Evolutionary conservation across 2,797 vertebrate species (phyloP).

Genomic region (Coregonus ussuriensis): DNA sequence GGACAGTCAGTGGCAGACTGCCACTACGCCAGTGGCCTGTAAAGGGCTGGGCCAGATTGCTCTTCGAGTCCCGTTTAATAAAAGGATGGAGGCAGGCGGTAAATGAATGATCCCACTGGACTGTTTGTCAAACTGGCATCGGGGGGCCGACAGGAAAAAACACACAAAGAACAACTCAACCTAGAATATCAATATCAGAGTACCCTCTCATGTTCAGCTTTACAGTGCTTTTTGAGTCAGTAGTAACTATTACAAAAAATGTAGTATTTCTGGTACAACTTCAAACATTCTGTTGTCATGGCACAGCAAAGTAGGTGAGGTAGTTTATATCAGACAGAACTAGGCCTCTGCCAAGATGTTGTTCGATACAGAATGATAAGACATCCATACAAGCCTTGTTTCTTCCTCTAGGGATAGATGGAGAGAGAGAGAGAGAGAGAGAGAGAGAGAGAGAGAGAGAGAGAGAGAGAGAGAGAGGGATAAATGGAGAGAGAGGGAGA

Average conservation of each 20-base stretch:
- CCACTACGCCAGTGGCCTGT: constrained; percentile 23
- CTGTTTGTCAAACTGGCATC: background rate
- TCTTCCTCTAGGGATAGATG: background rate
- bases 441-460: background rate
- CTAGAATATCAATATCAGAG: background rate
- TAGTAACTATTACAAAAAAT: background rate
- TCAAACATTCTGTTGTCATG: background rate
- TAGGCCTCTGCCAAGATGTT: background rate
- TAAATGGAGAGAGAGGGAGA: too few species aligned
- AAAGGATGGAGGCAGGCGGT: background rate
- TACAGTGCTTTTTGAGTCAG: background rate
- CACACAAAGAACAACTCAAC: too few species aligned
- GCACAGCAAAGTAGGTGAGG: background rate
- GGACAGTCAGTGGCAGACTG: background rate
- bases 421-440: background rate
- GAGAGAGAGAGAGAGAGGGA: too few species aligned
- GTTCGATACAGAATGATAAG: background rate
- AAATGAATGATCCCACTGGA: background rate
- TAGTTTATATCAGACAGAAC: background rate
- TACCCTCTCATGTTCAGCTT: background rate
- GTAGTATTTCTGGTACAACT: too few species aligned
- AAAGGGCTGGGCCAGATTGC: background rate
- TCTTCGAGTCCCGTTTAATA: constrained; percentile 20
- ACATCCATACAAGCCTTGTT: background rate
- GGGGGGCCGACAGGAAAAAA: background rate